Percentiles rank a stretch among this genome's conserved stretches.
These are phyloP conservation scores for Suillia variegata DNA, from an alignment of 2,888 invertebrate genomes.

Conservation along the genomic window DNA sequence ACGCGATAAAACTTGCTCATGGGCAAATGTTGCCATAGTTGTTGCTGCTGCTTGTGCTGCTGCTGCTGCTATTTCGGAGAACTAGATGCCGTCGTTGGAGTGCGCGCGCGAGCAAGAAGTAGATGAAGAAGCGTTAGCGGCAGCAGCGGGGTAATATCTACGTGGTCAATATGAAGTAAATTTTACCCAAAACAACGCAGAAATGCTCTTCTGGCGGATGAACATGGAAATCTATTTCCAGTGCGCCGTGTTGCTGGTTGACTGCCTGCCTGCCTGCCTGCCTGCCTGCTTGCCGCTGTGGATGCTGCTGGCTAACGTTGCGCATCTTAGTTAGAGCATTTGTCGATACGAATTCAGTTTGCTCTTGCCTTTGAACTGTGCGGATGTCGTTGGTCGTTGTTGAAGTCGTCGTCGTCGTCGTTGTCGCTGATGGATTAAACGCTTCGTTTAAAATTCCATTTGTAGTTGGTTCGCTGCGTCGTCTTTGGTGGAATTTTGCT, in stretches of 20 bases:
- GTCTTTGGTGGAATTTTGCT: neutral
- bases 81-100: neutral
- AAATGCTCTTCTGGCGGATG: too few relatives aligned
- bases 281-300: neutral
- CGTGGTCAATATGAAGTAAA: too few relatives aligned
- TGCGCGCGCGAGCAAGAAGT: neutral
- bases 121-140: neutral
- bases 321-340: neutral
- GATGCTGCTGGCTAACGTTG: neutral
- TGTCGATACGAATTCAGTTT: neutral
- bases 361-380: neutral
- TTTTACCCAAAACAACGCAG: too few relatives aligned
- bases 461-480: too few relatives aligned
- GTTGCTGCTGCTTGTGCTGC: too few relatives aligned
- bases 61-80: too few relatives aligned
- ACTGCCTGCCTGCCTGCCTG: neutral
- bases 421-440: neutral
- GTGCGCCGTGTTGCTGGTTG: neutral
- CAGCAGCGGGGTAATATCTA: too few relatives aligned
- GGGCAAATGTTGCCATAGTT: too few relatives aligned
- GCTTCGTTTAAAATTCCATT: too few relatives aligned
- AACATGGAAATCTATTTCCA: too few relatives aligned
- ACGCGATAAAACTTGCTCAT: too few relatives aligned
- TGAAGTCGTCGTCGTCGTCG: neutral
- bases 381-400: neutral